These are phyloP conservation scores for Temnopleurus reevesii DNA, from an alignment of 53 echinoderm and acorn worm species.

Conservation along the genomic window DNA sequence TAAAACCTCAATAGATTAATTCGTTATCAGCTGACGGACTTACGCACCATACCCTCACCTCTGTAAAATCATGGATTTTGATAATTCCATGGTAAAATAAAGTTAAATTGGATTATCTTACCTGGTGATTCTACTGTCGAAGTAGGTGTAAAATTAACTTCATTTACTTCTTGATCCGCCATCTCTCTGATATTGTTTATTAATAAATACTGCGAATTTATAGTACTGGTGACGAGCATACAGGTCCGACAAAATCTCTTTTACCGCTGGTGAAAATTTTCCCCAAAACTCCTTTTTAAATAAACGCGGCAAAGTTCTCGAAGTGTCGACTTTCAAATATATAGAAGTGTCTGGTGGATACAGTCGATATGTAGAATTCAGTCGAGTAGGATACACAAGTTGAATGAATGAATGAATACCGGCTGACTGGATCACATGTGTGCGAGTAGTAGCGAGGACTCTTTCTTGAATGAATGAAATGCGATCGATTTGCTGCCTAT, in stretches of 20 bases:
- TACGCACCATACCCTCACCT: too few species aligned
- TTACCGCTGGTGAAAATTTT: too few species aligned
- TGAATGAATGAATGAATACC: not conserved
- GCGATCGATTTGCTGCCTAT: constrained; percentile 4
- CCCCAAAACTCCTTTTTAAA: not conserved
- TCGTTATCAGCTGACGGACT: too few species aligned
- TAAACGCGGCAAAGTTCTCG: not conserved
- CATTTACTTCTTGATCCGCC: constrained; percentile 1
- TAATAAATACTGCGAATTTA: not conserved
- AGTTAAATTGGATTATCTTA: too few species aligned
- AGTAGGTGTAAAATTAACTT: constrained; percentile 1
- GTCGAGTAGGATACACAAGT: not conserved
- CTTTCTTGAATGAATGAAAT: constrained; percentile 21
- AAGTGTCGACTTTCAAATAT: not conserved
- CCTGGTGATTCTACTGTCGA: not conserved
- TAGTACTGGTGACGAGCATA: not conserved
- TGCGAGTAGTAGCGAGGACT: not conserved
- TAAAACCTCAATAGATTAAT: too few species aligned
- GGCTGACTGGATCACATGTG: not conserved
- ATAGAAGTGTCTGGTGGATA: not conserved
- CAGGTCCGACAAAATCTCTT: not conserved
- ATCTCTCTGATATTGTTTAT: not conserved
- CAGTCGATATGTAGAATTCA: not conserved
- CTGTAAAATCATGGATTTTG: too few species aligned
- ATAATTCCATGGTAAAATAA: too few species aligned